Percentiles rank a stretch among this genome's conserved stretches.
Conservation (phyloP, 1,140 invertebrate genomes). For the Ditylenchus dipsaci region DNA sequence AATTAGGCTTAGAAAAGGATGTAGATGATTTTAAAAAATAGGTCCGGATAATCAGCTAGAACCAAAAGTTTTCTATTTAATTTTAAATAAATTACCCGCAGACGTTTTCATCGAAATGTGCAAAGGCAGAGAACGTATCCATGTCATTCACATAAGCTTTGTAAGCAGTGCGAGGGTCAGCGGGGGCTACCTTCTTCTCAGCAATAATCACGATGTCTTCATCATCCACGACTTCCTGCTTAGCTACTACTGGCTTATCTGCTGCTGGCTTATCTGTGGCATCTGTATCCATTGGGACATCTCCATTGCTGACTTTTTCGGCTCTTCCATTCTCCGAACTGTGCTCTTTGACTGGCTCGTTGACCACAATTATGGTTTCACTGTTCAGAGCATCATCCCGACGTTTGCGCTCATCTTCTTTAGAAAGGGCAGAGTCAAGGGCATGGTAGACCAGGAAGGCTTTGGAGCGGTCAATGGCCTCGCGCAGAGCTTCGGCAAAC, state of each 20-base stretch:
- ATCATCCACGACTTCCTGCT: constrained; percentile 1
- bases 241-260: constrained; percentile 47
- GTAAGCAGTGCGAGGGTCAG: constrained; percentile 63
- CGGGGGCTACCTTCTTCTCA: constrained; percentile 47
- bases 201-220: too few species aligned
- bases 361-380: not conserved
- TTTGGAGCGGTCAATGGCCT: constrained; percentile 30
- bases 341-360: too few species aligned
- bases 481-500: constrained; percentile 40
- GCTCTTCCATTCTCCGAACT: not conserved
- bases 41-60: too few species aligned
- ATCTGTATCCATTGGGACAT: constrained; percentile 12
- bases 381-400: constrained; percentile 13
- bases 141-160: constrained; percentile 74
- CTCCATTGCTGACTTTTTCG: not conserved
- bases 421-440: constrained; percentile 27
- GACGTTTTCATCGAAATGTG: constrained; percentile 86
- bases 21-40: too few species aligned
- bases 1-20: too few species aligned
- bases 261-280: not conserved
- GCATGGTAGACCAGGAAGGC: constrained; percentile 40
- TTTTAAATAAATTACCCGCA: constrained; percentile 60
- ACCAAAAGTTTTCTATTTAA: too few species aligned
- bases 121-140: constrained; percentile 74
- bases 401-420: constrained; percentile 33